Percentiles rank a stretch among this genome's conserved stretches.
phyloP scores from a whole-genome alignment of 1,140 invertebrate genomes.

The Cotesia vestalis region DNA sequence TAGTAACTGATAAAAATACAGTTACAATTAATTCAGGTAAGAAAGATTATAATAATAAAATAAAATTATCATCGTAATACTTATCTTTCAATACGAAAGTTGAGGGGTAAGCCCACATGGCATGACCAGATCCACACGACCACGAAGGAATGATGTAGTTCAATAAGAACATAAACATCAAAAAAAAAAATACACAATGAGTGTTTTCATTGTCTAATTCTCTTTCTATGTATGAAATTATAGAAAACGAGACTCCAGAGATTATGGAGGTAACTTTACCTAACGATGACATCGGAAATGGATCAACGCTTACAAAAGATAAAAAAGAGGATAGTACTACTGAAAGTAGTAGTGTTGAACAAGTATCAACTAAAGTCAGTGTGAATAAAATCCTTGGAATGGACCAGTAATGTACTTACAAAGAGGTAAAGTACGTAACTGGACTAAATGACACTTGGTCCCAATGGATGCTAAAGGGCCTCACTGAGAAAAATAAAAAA shows the following conservation, averaged over 20 bases:
- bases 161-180: neutral
- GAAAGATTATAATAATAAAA: no score
- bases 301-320: no score
- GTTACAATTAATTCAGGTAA: no score
- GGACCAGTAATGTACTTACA: neutral
- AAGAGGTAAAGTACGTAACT: neutral
- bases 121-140: neutral
- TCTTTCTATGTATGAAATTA: no score
- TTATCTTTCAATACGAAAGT: neutral
- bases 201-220: neutral
- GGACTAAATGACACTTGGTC: neutral
- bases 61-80: neutral
- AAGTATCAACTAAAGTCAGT: neutral
- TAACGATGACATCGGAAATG: no score
- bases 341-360: neutral
- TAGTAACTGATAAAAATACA: no score
- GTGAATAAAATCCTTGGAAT: neutral
- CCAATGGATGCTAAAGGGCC: neutral
- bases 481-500: neutral
- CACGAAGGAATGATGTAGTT: neutral
- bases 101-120: neutral
- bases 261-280: no score
- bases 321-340: no score
- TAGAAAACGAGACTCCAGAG: no score
- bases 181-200: neutral